Conservation (phyloP, 2,888 invertebrate genomes). For the Diachrysia chrysitis region DNA sequence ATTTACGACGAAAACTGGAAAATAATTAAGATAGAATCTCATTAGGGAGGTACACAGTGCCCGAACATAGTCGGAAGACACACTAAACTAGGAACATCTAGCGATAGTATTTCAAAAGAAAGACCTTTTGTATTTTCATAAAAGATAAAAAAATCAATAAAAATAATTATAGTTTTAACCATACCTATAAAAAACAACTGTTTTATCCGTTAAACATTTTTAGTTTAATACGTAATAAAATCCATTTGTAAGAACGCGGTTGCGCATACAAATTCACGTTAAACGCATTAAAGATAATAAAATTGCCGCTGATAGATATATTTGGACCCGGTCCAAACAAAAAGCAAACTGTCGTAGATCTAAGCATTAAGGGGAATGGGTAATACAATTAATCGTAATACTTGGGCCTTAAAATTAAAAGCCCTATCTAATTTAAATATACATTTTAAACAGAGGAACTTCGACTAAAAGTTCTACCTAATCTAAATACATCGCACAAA, state of each 20-base stretch:
- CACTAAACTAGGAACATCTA: conserved; percentile 22
- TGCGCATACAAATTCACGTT: conserved; percentile 53
- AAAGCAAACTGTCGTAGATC: conserved; percentile 58
- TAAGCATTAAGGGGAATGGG: conserved; percentile 63
- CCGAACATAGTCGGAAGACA: conserved; percentile 40
- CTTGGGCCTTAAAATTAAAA: conserved; percentile 63
- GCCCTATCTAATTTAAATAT: conserved; percentile 58
- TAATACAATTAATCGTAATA: conserved; percentile 67
- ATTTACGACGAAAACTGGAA: conserved; percentile 78
- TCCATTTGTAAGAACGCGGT: conserved; percentile 38
- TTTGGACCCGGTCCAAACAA: conserved; percentile 67
- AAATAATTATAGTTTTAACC: too few relatives aligned
- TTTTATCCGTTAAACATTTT: conserved; percentile 30
- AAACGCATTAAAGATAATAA: conserved; percentile 60
- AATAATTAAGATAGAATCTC: conserved; percentile 82
- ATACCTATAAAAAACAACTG: not conserved
- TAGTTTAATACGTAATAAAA: conserved; percentile 57
- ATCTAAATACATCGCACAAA: conserved; percentile 48
- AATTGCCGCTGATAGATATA: conserved; percentile 53
- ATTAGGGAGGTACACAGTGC: conserved; percentile 69
- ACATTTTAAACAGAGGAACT: conserved; percentile 41
- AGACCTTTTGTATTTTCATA: not conserved
- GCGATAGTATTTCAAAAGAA: not conserved
- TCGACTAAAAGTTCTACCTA: conserved; percentile 31
- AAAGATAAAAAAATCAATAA: not conserved